Conservation (phyloP, 1,140 invertebrate species). For the Philopotamus ludificatus region DNA sequence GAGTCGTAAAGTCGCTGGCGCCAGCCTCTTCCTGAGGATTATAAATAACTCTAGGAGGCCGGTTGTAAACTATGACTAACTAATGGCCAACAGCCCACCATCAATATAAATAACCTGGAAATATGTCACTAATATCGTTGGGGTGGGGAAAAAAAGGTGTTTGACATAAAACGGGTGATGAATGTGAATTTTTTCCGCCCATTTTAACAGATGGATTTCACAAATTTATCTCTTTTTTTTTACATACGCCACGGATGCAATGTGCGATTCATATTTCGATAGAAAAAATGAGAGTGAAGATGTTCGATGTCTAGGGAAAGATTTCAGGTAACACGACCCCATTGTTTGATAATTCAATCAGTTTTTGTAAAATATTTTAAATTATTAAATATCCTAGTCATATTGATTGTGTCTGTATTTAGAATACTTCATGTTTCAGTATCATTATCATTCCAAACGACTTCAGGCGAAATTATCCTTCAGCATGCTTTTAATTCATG, state of each 20-base stretch:
- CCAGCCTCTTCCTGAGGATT: conserved; percentile 31
- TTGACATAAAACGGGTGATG: conserved; percentile 37
- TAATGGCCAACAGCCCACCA: conserved; percentile 36
- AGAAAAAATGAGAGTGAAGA: too few species aligned
- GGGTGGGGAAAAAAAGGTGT: conserved; percentile 36
- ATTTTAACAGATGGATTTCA: conserved; percentile 5
- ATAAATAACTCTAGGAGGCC: conserved; percentile 37
- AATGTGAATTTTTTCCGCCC: conserved; percentile 14
- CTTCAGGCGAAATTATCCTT: too few species aligned
- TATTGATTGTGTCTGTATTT: too few species aligned
- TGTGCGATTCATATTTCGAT: conserved; percentile 8
- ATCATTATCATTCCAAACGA: too few species aligned
- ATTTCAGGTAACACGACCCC: too few species aligned
- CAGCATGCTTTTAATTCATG: too few species aligned
- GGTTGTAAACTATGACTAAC: conserved; percentile 36
- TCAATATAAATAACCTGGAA: conserved; percentile 39
- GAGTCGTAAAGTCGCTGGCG: conserved; percentile 29
- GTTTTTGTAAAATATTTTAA: too few species aligned
- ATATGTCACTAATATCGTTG: conserved; percentile 40
- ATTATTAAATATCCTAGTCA: too few species aligned
- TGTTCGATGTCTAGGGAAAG: too few species aligned
- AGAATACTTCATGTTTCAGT: too few species aligned
- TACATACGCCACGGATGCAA: background rate
- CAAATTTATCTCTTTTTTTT: background rate
- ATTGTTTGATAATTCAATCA: too few species aligned